phyloP scores from a whole-genome alignment of 2,113 vertebrate genomes.

The Nothobranchius furzeri region DNA sequence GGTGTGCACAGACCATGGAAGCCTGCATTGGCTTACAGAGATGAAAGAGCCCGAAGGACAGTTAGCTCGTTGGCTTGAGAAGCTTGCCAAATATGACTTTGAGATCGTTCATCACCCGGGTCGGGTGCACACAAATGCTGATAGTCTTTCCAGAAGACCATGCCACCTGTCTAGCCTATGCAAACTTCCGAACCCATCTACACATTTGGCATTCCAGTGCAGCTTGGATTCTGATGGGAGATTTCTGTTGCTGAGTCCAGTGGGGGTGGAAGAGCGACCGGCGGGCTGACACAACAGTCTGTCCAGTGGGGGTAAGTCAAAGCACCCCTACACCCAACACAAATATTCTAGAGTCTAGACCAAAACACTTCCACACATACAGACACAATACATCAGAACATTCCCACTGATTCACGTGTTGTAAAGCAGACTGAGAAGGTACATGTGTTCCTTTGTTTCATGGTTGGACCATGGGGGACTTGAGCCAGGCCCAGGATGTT shows the following conservation, averaged over 20 bases:
- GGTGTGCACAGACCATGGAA: slow-evolving; percentile 29
- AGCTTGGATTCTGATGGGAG: background rate
- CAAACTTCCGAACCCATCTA: background rate
- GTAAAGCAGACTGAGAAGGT: background rate
- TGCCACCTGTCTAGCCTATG: slow-evolving; percentile 22
- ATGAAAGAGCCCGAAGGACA: slow-evolving; percentile 39
- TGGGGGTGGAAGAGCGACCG: background rate
- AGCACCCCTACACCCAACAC: background rate
- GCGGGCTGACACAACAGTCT: background rate
- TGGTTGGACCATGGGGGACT: slow-evolving; percentile 13
- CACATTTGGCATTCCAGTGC: background rate
- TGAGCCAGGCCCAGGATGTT: slow-evolving; percentile 9
- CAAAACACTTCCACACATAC: background rate
- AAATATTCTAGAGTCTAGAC: background rate
- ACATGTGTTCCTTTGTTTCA: background rate
- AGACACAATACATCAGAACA: background rate
- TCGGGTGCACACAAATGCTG: background rate
- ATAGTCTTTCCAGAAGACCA: slow-evolving; percentile 6
- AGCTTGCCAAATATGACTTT: slow-evolving; percentile 23
- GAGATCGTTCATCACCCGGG: slow-evolving; percentile 26
- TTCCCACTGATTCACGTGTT: background rate
- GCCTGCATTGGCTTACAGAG: slow-evolving; percentile 6
- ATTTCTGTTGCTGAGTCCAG: background rate
- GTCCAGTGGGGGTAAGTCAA: no score
- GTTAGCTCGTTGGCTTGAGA: slow-evolving; percentile 25